Evolutionary conservation across 2,888 invertebrate genomes (phyloP), one percentile per base, ranked within the genome.

Genomic region (Itoplectis maculator): DNA sequence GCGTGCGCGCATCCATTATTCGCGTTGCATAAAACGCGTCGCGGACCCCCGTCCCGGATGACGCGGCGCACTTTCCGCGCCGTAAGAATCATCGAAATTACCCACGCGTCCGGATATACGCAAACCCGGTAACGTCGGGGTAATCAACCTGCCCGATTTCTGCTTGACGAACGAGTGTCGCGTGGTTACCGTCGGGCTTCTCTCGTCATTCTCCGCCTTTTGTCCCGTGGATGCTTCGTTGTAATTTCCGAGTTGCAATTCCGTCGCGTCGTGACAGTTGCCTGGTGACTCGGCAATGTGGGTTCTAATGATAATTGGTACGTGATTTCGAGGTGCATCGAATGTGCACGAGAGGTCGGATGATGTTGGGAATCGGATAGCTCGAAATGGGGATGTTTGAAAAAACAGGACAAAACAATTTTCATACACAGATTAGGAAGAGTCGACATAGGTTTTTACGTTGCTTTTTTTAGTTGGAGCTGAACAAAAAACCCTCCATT

Each of bases 1-100:
- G 7, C 79, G 69, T 79, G 56, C 42, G 37, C 87, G 88, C 88
- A 91, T 91, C 89, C 88, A 91, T 92, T 91, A 91, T 91, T 91
- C 91, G n/a, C 89, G 84, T 79, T 85, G 88, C 84, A 81, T 79
- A 85, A 87, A 80, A 84, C 85, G 73, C 76, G 79, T 76, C 76
- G 61, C 73, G 45, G 77, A 83, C 79, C n/a, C n/a, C n/a, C n/a
- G 77, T 40, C 76, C 65, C 37, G 79, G 63, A 40, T 63, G 59
- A 70, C 49, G 51, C 78, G 61, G 47, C n/a, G 49, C 54, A 49
- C 42, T 75, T 75, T 61, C 51, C 42, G 8, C 47, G 35, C 23
- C 13, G 20, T 59, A 74, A 77, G 37, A 77, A 72, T 73, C 72
- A 75, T 79, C 54, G 75, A 72, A 79, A 72, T 75, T 72, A 42